phyloP scores from a whole-genome alignment of 1,140 invertebrate species.

The Globodera rostochiensis region DNA sequence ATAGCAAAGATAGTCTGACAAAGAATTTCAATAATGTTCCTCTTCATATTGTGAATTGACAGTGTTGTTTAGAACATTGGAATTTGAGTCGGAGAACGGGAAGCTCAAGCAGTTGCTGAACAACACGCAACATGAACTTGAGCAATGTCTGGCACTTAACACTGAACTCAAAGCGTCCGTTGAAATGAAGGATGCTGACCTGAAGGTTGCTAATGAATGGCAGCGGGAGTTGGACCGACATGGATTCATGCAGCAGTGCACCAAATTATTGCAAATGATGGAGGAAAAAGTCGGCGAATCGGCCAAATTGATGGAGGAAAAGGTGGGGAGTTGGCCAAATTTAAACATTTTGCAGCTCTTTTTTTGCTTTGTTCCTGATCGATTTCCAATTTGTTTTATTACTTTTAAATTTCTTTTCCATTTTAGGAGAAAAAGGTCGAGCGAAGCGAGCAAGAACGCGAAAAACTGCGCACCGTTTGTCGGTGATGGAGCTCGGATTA shows the following conservation, averaged over 20 bases:
- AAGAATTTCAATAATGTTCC: too few relatives aligned
- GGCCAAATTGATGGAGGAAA: conserved; percentile 27
- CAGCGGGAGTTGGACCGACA: too few relatives aligned
- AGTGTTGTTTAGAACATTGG: conserved; percentile 6
- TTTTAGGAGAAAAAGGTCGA: conserved; percentile 41
- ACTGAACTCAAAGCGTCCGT: neutral
- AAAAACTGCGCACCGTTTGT: conserved; percentile 31
- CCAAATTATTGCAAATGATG: conserved; percentile 39
- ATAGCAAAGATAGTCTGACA: neutral
- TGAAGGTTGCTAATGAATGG: conserved; percentile 10
- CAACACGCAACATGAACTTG: conserved; percentile 16
- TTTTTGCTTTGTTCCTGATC: too few relatives aligned
- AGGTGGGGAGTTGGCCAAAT: too few relatives aligned
- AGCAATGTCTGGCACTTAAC: neutral
- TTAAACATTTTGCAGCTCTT: too few relatives aligned
- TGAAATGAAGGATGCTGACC: neutral
- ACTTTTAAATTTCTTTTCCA: neutral
- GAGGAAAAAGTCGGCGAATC: too few relatives aligned
- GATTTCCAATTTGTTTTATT: neutral
- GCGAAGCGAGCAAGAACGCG: conserved; percentile 36
- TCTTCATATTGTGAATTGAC: too few relatives aligned
- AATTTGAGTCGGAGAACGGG: neutral
- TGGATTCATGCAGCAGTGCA: too few relatives aligned
- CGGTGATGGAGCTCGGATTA: conserved; percentile 27
- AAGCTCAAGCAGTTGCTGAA: conserved; percentile 4